These are phyloP conservation scores for Hydropsyche tenuis DNA, from an alignment of 1,140 invertebrate genomes.

Conservation along the genomic window DNA sequence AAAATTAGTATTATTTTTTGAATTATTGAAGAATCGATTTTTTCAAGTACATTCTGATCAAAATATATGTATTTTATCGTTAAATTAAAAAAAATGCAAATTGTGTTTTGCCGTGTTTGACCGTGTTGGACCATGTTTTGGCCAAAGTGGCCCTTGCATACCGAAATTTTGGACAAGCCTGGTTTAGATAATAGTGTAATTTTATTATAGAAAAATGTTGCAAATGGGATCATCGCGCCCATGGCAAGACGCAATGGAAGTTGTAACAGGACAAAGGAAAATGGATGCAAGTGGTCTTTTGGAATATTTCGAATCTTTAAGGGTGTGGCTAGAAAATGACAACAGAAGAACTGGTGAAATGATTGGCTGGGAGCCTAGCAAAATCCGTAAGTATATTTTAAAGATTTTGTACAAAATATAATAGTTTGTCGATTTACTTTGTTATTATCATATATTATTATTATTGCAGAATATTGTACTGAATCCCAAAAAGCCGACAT, in stretches of 20 bases:
- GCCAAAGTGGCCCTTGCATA: too few species aligned
- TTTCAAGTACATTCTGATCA: too few species aligned
- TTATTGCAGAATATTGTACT: constrained; percentile 55
- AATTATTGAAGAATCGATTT: too few species aligned
- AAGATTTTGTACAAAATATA: too few species aligned
- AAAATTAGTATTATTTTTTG: too few species aligned
- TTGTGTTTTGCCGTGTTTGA: too few species aligned
- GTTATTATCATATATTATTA: not conserved
- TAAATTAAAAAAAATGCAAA: too few species aligned
- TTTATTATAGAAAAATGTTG: constrained; percentile 72
- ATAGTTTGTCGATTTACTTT: too few species aligned
- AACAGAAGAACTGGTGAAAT: constrained; percentile 74
- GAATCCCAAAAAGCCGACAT: constrained; percentile 53
- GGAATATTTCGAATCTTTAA: constrained; percentile 79
- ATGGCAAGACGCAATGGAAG: constrained; percentile 84
- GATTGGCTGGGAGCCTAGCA: constrained; percentile 77
- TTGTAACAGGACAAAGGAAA: constrained; percentile 75
- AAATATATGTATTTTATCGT: too few species aligned
- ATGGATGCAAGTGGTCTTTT: constrained; percentile 78
- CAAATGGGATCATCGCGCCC: constrained; percentile 79
- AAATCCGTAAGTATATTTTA: constrained; percentile 56
- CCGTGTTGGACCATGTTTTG: too few species aligned
- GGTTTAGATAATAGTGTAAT: not conserved
- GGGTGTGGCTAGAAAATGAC: constrained; percentile 79
- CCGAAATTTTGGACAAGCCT: too few species aligned